Evolutionary conservation across 1,140 invertebrate genomes (phyloP).

Genomic region (Drosophila biarmipes): DNA sequence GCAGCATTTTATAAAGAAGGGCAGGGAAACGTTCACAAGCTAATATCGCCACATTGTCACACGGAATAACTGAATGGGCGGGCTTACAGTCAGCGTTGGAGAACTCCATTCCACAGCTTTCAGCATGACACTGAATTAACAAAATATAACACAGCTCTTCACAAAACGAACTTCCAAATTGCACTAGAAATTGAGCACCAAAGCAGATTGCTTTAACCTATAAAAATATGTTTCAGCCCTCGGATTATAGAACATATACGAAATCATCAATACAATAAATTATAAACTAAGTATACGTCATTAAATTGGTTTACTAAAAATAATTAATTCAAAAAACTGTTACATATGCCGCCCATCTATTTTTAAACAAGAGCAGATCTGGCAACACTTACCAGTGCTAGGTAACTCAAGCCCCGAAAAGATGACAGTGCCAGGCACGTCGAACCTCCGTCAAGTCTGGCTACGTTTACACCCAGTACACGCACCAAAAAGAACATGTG

Average conservation of each 20-base stretch:
- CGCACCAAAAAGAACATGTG: neutral
- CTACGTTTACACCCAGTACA: neutral
- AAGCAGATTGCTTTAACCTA: too few relatives aligned
- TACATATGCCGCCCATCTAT: neutral
- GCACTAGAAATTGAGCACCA: too few relatives aligned
- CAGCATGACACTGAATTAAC: slow-evolving; percentile 42
- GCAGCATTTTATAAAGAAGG: neutral
- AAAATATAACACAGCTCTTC: too few relatives aligned
- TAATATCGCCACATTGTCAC: slow-evolving; percentile 70
- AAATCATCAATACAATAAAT: too few relatives aligned
- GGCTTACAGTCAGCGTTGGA: neutral
- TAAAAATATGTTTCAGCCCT: too few relatives aligned
- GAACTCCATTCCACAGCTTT: neutral
- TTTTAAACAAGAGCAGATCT: neutral
- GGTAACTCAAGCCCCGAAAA: neutral
- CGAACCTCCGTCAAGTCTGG: too few relatives aligned
- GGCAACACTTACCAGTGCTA: neutral
- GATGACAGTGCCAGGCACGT: too few relatives aligned
- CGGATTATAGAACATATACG: too few relatives aligned
- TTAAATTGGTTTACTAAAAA: too few relatives aligned
- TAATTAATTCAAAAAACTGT: neutral
- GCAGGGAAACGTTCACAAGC: neutral
- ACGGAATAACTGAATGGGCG: slow-evolving; percentile 9
- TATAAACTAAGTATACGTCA: too few relatives aligned
- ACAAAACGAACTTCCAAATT: too few relatives aligned